phyloP scores from a whole-genome alignment of 1,140 invertebrate genomes.

The Eurytemora carolleeae region DNA sequence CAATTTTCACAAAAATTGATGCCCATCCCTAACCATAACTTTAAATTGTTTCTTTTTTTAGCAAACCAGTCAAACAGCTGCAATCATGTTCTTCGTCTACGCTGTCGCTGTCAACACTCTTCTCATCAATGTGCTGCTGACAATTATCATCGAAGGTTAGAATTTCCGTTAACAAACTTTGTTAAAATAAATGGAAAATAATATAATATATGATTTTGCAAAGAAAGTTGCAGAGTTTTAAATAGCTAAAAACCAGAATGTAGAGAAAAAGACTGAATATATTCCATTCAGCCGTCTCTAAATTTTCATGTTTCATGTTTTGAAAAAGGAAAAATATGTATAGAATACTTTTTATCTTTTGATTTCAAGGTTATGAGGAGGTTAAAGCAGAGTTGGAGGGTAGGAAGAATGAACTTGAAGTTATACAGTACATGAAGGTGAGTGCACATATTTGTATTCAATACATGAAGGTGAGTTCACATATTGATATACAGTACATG shows the following conservation, averaged over 20 bases:
- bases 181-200: background rate
- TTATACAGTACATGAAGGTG: background rate
- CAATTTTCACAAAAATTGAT: background rate
- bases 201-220: no score
- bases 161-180: background rate
- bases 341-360: background rate
- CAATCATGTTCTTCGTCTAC: slow-evolving; percentile 33
- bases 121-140: slow-evolving; percentile 36
- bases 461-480: no score
- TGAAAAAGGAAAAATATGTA: background rate
- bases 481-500: background rate
- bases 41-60: slow-evolving; percentile 22
- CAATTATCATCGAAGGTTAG: slow-evolving; percentile 30
- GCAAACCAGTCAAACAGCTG: slow-evolving; percentile 28
- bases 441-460: background rate
- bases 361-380: background rate
- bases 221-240: no score
- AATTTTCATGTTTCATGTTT: background rate
- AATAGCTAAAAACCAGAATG: background rate
- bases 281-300: background rate
- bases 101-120: slow-evolving; percentile 32
- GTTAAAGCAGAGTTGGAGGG: background rate
- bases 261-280: background rate
- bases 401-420: background rate
- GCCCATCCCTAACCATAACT: background rate